Evolutionary conservation across 2,797 vertebrate species (phyloP), one percentile per base, ranked within the genome.

Genomic region (Propithecus perrieri): DNA sequence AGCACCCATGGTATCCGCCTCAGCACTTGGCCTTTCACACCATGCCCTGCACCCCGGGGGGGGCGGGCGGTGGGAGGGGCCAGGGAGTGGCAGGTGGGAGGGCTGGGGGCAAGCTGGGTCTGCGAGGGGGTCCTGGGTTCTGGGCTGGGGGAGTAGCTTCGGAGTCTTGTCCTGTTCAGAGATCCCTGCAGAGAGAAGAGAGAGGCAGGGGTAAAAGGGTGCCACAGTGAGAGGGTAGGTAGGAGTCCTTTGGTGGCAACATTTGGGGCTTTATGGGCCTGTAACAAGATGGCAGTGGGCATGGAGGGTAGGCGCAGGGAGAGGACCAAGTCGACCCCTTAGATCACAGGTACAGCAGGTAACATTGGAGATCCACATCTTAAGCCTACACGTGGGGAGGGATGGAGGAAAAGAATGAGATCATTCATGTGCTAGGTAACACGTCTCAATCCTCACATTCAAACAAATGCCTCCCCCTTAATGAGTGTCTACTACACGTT

Each of bases 1-100:
- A 89, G 94, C 93, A 97, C 98, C 98, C 98, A 99, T 99, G 97
- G 97, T 91, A 96, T 96, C 98, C 20, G 24, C 95, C 97, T 98
- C 96, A 98, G 96, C 96, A 97, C 97, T 94, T 95, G 96, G 97
- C 97, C 98, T 98, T 94, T 12, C 96, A 97, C 97, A 98, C 97
- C 98, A 98, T 98, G 98, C 98, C 98, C 97, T 88, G 90, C 0
- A 2, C 97, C 98, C 97, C 97, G 83, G 50, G 43, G 43, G 94
- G 94, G 94, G 87, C 30, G 13, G 97, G 96, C 7, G 92, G 97
- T 98, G 97, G 85, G 97, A 97, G 93, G 90, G 95, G 97, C 97
- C 96, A 81, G 96, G 92, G 87, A 95, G 88, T 88, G 90, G 93
- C 94, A 94, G 87, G 89, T 91, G 74, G 93, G 69, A 91, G 89